phyloP scores from a whole-genome alignment of 1,140 invertebrate species.

The Dysdera silvatica region DNA sequence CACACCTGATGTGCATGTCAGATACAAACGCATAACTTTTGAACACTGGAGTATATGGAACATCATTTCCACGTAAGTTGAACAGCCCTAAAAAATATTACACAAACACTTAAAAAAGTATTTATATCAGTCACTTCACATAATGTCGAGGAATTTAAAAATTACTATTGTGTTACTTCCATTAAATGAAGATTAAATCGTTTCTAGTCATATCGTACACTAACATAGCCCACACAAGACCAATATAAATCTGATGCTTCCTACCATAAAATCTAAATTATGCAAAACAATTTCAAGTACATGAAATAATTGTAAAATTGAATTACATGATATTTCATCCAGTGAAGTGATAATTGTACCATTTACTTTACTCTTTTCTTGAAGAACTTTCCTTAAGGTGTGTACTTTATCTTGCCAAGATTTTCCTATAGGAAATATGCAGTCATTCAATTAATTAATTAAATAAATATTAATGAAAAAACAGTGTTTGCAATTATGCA shows the following conservation, averaged over 20 bases:
- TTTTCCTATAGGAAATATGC: slow-evolving; percentile 59
- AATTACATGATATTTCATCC: slow-evolving; percentile 75
- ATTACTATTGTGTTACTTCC: neutral
- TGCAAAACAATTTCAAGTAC: neutral
- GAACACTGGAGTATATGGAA: slow-evolving; percentile 91
- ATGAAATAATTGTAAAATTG: neutral
- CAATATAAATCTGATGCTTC: neutral
- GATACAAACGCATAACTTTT: slow-evolving; percentile 60
- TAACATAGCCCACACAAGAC: neutral
- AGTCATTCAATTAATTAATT: neutral
- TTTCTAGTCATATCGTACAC: neutral
- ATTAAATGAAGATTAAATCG: neutral
- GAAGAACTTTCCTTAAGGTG: slow-evolving; percentile 60
- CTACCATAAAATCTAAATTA: neutral
- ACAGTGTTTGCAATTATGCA: too few species aligned
- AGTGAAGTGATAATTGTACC: slow-evolving; percentile 69
- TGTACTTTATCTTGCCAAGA: slow-evolving; percentile 59
- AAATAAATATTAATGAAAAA: neutral
- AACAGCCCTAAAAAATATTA: slow-evolving; percentile 54
- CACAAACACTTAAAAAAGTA: too few species aligned
- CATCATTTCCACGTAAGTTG: slow-evolving; percentile 89
- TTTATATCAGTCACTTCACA: too few species aligned
- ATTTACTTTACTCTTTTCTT: slow-evolving; percentile 56
- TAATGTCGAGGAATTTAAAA: too few species aligned
- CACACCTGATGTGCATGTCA: slow-evolving; percentile 7